These are phyloP conservation scores for Diabrotica undecimpunctata DNA, from an alignment of 1,140 invertebrate species.

Conservation along the genomic window DNA sequence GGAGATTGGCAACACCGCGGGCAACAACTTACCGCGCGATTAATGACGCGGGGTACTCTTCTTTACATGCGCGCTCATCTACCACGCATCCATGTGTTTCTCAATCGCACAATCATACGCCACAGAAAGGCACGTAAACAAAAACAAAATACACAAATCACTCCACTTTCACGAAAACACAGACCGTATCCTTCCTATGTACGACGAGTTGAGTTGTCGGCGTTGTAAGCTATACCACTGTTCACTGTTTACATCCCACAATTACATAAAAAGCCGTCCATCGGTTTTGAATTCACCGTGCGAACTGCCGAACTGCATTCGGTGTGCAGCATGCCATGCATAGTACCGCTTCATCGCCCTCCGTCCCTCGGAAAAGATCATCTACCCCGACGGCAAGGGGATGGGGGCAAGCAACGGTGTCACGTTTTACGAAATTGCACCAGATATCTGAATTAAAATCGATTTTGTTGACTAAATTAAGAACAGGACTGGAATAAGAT, in stretches of 20 bases:
- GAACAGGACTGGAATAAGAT: not conserved
- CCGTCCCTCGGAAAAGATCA: constrained; percentile 4
- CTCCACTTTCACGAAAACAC: not conserved
- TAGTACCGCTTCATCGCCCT: constrained; percentile 18
- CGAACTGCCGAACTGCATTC: constrained; percentile 18
- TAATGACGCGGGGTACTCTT: constrained; percentile 10
- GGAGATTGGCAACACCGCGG: not conserved
- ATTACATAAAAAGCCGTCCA: constrained; percentile 13
- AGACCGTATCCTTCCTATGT: not conserved
- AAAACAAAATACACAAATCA: constrained; percentile 15
- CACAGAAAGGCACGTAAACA: constrained; percentile 22
- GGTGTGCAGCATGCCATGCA: constrained; percentile 16
- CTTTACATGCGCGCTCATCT: constrained; percentile 15
- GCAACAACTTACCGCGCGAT: constrained; percentile 19
- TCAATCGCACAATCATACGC: constrained; percentile 10
- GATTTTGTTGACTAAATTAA: not conserved
- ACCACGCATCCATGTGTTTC: constrained; percentile 24
- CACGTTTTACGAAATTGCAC: not conserved
- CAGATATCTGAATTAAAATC: constrained; percentile 3
- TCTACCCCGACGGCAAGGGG: constrained; percentile 9
- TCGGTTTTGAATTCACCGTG: constrained; percentile 14
- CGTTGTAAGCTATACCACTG: constrained; percentile 5
- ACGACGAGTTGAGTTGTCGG: not conserved
- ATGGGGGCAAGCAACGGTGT: constrained; percentile 6
- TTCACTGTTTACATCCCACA: constrained; percentile 16